Evolutionary conservation across 1,140 invertebrate genomes (phyloP), one percentile per base, ranked within the genome.

Genomic region (Neoseiulus cucumeris): DNA sequence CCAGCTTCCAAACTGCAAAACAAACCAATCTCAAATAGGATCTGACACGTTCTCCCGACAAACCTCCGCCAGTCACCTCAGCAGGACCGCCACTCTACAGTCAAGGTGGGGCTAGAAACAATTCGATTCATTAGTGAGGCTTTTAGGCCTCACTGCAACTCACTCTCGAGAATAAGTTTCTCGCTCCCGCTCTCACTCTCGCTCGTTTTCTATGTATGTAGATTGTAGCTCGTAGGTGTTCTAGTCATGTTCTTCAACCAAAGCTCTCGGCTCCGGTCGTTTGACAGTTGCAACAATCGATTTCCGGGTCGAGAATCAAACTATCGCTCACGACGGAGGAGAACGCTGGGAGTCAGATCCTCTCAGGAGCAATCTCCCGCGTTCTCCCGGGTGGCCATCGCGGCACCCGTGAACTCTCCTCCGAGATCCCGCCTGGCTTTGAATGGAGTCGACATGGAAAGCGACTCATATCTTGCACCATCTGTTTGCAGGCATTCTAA

Each of bases 11-110:
- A 59, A 59, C 22, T 18, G 14, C 51, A 25, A 59, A 25, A 59
- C 14, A n/a, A 59, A 25, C 9, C 33, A 39, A 39, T 39, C 33
- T 39, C 51, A 59, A 12, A n/a, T 59, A 17, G 51, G 51, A 33
- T 59, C 51, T 25, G 51, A 33, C 51, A 20, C 51, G 25, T 59
- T 59, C 51, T 59, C 51, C 33, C 51, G 51, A 59, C 51, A 59
- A 33, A 59, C 51, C 51, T 59, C 51, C 51, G 51, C 51, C 51
- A 59, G 51, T 33, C 51, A 59, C 51, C 51, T 59, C 51, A 59
- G 51, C 33, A 59, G 51, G 51, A 59, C 51, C 51, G 51, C 25
- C 51, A 59, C 51, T 59, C 51, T 59, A 33, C 51, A 59, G 51
- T 59, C 51, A 25, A 59, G 51, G 51, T 59, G 22, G 14, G 18